Evolutionary conservation across 2,888 invertebrate genomes (phyloP).

Genomic region (Pseudococcus longispinus): DNA sequence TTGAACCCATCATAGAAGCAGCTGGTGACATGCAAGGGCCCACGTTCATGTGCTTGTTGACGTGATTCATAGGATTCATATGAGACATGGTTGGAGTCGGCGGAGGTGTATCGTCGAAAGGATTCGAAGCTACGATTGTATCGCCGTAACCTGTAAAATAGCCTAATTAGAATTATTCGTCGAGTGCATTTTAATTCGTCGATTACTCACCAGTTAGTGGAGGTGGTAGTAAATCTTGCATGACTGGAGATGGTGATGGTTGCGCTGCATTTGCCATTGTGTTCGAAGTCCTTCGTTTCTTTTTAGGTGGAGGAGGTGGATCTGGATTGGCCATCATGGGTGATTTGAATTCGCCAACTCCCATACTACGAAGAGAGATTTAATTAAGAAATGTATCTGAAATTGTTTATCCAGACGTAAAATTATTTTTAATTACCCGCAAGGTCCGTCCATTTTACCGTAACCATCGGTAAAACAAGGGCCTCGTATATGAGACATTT

Average conservation of each 20-base stretch:
- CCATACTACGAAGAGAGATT: conserved; percentile 62
- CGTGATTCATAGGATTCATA: conserved; percentile 61
- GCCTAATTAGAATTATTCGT: conserved; percentile 34
- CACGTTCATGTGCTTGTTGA: conserved; percentile 49
- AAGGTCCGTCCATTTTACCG: conserved; percentile 58
- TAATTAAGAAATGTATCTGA: neutral
- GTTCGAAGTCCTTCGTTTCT: conserved; percentile 81
- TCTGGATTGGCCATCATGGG: conserved; percentile 61
- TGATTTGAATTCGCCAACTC: conserved; percentile 63
- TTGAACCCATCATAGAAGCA: conserved; percentile 61
- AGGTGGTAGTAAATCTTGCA: conserved; percentile 81
- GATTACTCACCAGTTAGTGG: conserved; percentile 72
- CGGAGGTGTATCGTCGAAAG: conserved; percentile 87
- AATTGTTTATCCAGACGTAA: neutral
- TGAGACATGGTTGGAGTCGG: conserved; percentile 62
- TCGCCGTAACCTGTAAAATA: conserved; percentile 75
- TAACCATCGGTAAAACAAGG: conserved; percentile 60
- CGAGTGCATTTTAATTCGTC: neutral
- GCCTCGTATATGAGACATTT: conserved; percentile 61
- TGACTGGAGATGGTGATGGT: conserved; percentile 64
- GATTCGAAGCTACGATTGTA: conserved; percentile 92
- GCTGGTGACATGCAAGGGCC: conserved; percentile 55
- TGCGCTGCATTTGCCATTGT: conserved; percentile 73
- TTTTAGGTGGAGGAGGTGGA: conserved; percentile 70
- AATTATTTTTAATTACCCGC: conserved; percentile 57